These are phyloP conservation scores for Clarias macrocephalus DNA, from an alignment of 2,113 vertebrate species.

Conservation along the genomic window DNA sequence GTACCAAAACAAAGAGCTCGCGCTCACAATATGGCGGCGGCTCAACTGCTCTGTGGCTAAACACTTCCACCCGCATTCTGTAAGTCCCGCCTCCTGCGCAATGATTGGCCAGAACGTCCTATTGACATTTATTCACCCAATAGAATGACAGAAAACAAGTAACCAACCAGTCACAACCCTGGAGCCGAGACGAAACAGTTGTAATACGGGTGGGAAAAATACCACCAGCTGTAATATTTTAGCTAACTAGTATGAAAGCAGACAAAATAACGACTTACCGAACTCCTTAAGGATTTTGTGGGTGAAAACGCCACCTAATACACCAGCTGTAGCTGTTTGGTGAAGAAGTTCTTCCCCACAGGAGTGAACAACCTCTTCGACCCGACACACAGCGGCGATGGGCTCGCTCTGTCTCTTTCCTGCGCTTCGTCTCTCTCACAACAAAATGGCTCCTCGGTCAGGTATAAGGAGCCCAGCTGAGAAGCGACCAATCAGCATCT, in stretches of 20 bases:
- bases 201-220: not conserved
- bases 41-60: not conserved
- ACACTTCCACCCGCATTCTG: not conserved
- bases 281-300: constrained; percentile 70
- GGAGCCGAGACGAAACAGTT: not conserved
- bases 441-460: constrained; percentile 74
- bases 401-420: not conserved
- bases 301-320: constrained; percentile 41
- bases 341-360: constrained; percentile 56
- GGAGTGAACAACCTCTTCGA: constrained; percentile 55
- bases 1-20: constrained; percentile 74
- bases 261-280: constrained; percentile 66
- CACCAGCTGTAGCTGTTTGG: constrained; percentile 35
- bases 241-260: not conserved
- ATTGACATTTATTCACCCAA: not conserved
- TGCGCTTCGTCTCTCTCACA: constrained; percentile 65
- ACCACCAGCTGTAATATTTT: not conserved
- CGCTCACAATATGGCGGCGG: constrained; percentile 71
- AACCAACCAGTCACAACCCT: not conserved
- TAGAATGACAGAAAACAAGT: not conserved
- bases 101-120: not conserved
- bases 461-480: constrained; percentile 56
- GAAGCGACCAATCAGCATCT: constrained; percentile 62
- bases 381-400: constrained; percentile 27
- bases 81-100: constrained; percentile 10